These are phyloP conservation scores for Rhamphomyia laevipes DNA, from an alignment of 2,888 invertebrate genomes.

Conservation along the genomic window DNA sequence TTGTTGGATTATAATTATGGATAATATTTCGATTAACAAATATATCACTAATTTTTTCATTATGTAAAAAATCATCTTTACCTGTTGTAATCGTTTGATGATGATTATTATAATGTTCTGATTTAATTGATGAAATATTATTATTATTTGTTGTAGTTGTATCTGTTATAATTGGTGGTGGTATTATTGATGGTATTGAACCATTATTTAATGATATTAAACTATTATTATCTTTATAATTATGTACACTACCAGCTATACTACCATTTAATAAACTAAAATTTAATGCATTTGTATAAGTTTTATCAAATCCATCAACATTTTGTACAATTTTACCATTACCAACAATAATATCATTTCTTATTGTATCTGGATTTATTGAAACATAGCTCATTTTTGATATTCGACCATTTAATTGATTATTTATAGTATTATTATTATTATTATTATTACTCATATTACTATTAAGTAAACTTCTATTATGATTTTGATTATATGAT, in stretches of 20 bases:
- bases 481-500: neutral
- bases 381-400: constrained; percentile 13
- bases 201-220: neutral
- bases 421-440: neutral
- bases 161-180: neutral
- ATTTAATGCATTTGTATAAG: constrained; percentile 9
- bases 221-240: constrained; percentile 7
- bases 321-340: neutral
- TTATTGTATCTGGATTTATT: constrained; percentile 9
- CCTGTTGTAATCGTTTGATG: neutral
- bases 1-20: constrained; percentile 6
- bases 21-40: constrained; percentile 16
- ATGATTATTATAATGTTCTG: neutral
- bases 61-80: constrained; percentile 5
- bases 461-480: neutral
- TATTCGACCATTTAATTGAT: constrained; percentile 6
- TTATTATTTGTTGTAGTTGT: neutral
- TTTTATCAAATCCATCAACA: neutral
- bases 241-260: neutral
- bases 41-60: constrained; percentile 17
- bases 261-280: constrained; percentile 12
- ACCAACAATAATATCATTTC: constrained; percentile 4
- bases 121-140: neutral
- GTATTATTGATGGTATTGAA: neutral
- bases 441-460: neutral